These are phyloP conservation scores for Lutjanus argentimaculatus DNA, from an alignment of 2,797 vertebrate species.

Conservation along the genomic window DNA sequence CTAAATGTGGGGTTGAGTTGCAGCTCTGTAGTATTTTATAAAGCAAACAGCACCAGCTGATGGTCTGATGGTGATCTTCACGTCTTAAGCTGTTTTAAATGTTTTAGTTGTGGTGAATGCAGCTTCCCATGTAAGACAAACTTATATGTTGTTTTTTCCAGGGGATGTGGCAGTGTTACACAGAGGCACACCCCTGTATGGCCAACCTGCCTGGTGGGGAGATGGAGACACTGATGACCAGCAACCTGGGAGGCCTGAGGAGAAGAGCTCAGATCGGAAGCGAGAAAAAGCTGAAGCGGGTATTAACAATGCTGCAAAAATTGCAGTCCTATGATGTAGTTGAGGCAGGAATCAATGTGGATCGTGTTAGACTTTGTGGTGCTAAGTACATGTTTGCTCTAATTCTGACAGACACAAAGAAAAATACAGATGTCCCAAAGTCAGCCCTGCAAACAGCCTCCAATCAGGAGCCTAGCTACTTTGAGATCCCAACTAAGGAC, in stretches of 20 bases:
- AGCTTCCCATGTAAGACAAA: conserved; percentile 1
- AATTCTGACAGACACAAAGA: conserved; percentile 77
- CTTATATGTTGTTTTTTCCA: conserved; percentile 41
- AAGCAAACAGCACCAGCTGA: not conserved
- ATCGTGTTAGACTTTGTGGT: not conserved
- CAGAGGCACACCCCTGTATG: conserved; percentile 94
- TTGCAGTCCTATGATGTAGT: not conserved
- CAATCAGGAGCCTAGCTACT: conserved; percentile 95
- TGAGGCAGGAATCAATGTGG: not conserved
- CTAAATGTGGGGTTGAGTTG: not conserved
- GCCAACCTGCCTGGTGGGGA: conserved; percentile 98
- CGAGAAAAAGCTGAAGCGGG: conserved; percentile 86
- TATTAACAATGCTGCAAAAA: conserved; percentile 51
- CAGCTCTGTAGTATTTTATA: not conserved
- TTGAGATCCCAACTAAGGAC: conserved; percentile 97
- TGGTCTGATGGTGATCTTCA: no score
- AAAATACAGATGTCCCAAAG: conserved; percentile 81
- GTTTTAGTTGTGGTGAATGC: conserved; percentile 4
- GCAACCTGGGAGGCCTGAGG: conserved; percentile 85
- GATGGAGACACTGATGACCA: conserved; percentile 91
- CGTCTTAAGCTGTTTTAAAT: not conserved
- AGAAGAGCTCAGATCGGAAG: conserved; percentile 85
- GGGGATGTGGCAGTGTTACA: conserved; percentile 88
- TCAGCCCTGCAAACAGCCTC: conserved; percentile 83
- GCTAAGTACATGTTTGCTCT: conserved; percentile 5